Base-by-base conservation (phyloP, 2,888 invertebrate genomes). In the Chymomyza amoena region DNA sequence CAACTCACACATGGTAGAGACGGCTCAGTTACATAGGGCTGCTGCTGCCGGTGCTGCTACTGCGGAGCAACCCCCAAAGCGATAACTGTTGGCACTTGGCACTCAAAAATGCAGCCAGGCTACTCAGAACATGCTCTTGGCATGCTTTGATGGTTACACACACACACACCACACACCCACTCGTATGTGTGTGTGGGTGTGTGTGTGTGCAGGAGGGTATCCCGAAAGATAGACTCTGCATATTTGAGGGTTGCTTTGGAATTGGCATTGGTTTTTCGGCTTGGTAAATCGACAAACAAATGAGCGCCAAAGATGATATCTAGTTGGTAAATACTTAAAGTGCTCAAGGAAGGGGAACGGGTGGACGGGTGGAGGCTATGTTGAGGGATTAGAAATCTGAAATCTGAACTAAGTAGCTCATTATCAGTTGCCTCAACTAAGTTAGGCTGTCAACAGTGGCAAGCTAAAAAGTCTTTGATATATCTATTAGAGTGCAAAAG, bases 71-170 rank as follows among this genome's bases (percentile, higher is more conserved):
- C 39, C 39, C 39, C 39, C 39, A 45, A 45, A 45, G 39, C 39
- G 10, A 45, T 13, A 45, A 45, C 39, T 45, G 10, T 2, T 45
- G 39, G 39, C 13, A 45, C 39, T 64, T 20, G 72, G 70, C 72
- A 79, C 83, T 80, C 80, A 70, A 77, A 79, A 85, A 70, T 83
- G 84, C 86, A 83, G 79, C 75, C 79, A n/a, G 74, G 86, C 86
- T 83, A 83, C 83, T 83, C 86, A 77, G 75, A 74, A 69, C 68
- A 45, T 13, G 68, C 64, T 45, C 69, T 64, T 60, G 15, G 51
- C 65, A 28, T 25, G 15, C 57, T 57, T 20, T 20, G 57, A 25
- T 18, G 20, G 69, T 73, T 61, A 45, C 39, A 13, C 32, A 28
- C 28, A n/a, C n/a, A n/a, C n/a, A n/a, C n/a, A n/a, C n/a, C n/a